Evolutionary conservation across 2,888 invertebrate genomes (phyloP).

Genomic region (Omphaloscelis lunosa): DNA sequence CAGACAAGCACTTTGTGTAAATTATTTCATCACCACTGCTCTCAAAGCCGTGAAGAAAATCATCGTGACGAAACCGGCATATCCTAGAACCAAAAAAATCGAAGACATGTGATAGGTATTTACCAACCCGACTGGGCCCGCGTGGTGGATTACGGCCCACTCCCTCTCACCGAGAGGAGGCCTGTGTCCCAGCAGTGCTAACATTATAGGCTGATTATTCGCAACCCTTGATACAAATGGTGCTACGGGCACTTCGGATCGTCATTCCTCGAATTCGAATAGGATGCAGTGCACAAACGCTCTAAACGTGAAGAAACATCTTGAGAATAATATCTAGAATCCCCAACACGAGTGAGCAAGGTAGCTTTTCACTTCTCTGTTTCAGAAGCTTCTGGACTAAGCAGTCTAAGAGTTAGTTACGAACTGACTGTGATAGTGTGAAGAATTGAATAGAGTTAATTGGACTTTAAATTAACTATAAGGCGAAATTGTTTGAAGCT

Average conservation of each 20-base stretch:
- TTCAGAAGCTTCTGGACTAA: background rate
- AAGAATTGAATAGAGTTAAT: background rate
- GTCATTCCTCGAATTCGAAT: background rate
- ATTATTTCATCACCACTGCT: too few species aligned
- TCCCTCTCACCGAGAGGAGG: too few species aligned
- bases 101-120: too few species aligned
- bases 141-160: too few species aligned
- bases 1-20: too few species aligned
- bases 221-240: background rate
- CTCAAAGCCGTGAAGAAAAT: too few species aligned
- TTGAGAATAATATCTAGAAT: background rate
- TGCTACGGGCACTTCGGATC: background rate
- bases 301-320: background rate
- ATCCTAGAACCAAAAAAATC: too few species aligned
- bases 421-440: background rate
- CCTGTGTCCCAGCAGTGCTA: too few species aligned
- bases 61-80: too few species aligned
- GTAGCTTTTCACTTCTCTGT: background rate
- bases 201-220: too few species aligned
- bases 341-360: too few species aligned
- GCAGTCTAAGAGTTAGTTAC: background rate
- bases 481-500: constrained; percentile 2
- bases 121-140: too few species aligned
- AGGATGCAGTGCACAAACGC: background rate
- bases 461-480: background rate